Base-by-base conservation (phyloP, 2,888 invertebrate genomes). In the Archaeoteleia sp. region DNA sequence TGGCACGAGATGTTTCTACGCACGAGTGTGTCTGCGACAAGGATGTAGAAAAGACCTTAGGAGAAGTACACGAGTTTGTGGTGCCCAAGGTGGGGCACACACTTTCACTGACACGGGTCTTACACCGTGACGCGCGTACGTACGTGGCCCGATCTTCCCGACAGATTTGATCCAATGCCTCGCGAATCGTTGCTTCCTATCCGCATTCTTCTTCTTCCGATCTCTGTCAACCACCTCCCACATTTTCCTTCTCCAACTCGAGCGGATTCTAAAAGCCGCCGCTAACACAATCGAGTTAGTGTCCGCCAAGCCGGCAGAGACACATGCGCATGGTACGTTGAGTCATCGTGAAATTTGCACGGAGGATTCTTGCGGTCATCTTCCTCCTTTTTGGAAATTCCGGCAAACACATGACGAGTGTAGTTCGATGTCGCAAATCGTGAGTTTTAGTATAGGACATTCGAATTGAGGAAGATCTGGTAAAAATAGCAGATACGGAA, bases 71-170 rank as follows among this genome's bases (percentile, higher is more conserved):
- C 57, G 48, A 58, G 58, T 62, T 55, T 46, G 58, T 34, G 49
- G 48, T 23, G 45, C 35, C 51, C 54, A 54, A 43, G 63, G 68
- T 68, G 68, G 68, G 68, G 67, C 62, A 55, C 39, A 32, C 63
- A 68, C 68, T 68, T 68, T 68, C 68, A 68, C 68, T 68, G 29
- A 42, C 32, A 12, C 29, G 27, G 27, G 39, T 17, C n/a, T 37
- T 9, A 9, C 7, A 8, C 5, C 14, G 14, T 14, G 35, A 51
- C 49, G 37, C 12, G 25, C 35, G 54, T 42, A 20, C 25, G 45
- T 51, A 53, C 32, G 15, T 58, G 57, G 51, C 40, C 46, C 57
- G 30, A 54, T 57, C 46, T 57, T 48, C 43, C 25, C 27, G 43
- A 46, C 40, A 48, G 25, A 48, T 61, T 61, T 53, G 51, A 51